Base-by-base conservation (phyloP, 2,113 vertebrate species). In the Ceyx margarethae region DNA sequence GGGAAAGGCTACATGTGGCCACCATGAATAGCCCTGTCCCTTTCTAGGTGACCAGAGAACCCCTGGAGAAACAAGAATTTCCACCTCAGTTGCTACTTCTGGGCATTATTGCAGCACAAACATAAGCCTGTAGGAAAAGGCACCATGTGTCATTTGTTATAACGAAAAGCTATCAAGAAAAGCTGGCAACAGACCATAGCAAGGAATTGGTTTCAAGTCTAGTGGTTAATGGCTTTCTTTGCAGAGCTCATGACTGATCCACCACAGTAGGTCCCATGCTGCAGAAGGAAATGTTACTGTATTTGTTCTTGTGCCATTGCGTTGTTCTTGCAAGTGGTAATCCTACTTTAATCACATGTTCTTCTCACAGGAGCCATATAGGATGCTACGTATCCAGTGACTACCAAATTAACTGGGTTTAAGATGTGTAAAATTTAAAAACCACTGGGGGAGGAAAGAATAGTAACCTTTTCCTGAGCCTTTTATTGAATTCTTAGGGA, bases 351-450 rank as follows among this genome's bases (percentile, higher is more conserved):
- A 90, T 46, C 65, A 23, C 1, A 4, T 40, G 37, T 35, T 64
- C 72, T 84, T 80, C 81, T 91, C 89, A 64, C 18, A 51, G 77
- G 86, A 94, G 61, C 56, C 10, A 74, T 45, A 85, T 10, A 82
- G 68, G 76, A 93, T 85, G 72, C 82, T 62, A 25, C 2, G 0
- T 35, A 88, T 66, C 56, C 76, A 81, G 42, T 19, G 60, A 83
- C 46, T 26, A 77, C 42, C 60, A 31, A 69, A 62, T 81, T 84
- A 86, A 85, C 71, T 42, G 26, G 51, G 77, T 86, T 86, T 84
- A 89, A 88, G 84, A 66, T 8, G 68, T 9, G 9, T 86, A 77
- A 84, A 94, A 74, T 69, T 78, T 90, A 56, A 94, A 95, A 94
- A 33, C 15, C 57, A n/a, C 29, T 4, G 1, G 5, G 69, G 71